phyloP scores from a whole-genome alignment of 2,888 invertebrate species.

The Cephus sareptanus region DNA sequence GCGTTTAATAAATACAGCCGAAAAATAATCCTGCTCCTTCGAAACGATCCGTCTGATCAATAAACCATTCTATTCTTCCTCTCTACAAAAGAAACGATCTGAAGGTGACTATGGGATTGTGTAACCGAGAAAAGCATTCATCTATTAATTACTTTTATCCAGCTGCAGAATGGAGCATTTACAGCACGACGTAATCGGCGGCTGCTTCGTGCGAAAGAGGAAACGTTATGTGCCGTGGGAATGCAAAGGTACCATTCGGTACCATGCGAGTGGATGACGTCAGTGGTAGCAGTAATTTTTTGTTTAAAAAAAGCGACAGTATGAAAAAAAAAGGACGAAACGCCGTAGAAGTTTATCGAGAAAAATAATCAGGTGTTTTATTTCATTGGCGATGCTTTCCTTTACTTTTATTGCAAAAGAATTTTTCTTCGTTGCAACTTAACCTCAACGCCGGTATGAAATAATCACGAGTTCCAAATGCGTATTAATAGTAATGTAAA shows the following conservation, averaged over 20 bases:
- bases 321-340: neutral
- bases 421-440: neutral
- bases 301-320: neutral
- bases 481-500: neutral
- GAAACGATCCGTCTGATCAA: neutral
- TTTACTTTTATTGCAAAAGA: neutral
- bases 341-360: neutral
- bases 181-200: neutral
- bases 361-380: neutral
- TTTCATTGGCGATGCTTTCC: neutral
- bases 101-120: neutral
- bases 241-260: slow-evolving; percentile 30
- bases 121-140: neutral
- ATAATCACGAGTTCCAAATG: neutral
- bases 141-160: neutral
- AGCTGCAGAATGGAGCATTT: neutral
- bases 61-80: neutral
- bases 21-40: neutral
- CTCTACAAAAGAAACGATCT: neutral
- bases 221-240: slow-evolving; percentile 23
- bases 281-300: slow-evolving; percentile 6
- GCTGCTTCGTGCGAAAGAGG: slow-evolving; percentile 17
- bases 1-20: neutral
- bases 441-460: neutral
- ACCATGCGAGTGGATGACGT: slow-evolving; percentile 27